Conservation (phyloP, 2,888 invertebrate species). For the Brachypterus glaber region DNA sequence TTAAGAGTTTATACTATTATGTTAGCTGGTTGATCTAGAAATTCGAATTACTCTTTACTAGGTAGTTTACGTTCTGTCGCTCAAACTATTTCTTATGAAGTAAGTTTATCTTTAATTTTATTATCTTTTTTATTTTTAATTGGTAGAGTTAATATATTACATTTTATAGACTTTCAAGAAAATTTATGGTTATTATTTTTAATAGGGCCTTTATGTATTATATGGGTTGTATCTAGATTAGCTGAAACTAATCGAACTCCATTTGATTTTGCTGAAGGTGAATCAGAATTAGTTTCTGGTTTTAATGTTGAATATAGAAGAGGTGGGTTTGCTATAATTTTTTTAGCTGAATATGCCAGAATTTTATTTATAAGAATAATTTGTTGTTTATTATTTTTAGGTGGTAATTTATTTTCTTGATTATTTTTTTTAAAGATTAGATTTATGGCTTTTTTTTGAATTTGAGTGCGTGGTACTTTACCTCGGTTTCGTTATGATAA, state of each 20-base stretch:
- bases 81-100: slow-evolving; percentile 71
- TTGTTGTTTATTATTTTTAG: slow-evolving; percentile 51
- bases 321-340: slow-evolving; percentile 62
- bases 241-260: slow-evolving; percentile 66
- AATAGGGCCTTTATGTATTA: slow-evolving; percentile 46
- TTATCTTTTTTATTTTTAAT: slow-evolving; percentile 50
- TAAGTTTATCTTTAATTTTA: slow-evolving; percentile 57
- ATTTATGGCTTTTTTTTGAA: slow-evolving; percentile 50
- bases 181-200: slow-evolving; percentile 48
- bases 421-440: slow-evolving; percentile 49
- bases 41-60: slow-evolving; percentile 63
- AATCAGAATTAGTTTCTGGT: slow-evolving; percentile 68
- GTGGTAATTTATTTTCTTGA: slow-evolving; percentile 41
- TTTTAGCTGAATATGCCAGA: slow-evolving; percentile 62
- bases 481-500: slow-evolving; percentile 70
- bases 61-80: slow-evolving; percentile 58
- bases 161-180: slow-evolving; percentile 44
- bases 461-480: slow-evolving; percentile 56
- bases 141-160: slow-evolving; percentile 46
- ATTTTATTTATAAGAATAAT: slow-evolving; percentile 56
- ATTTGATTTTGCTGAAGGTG: slow-evolving; percentile 72
- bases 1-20: slow-evolving; percentile 56
- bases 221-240: slow-evolving; percentile 51
- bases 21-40: slow-evolving; percentile 55
- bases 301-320: slow-evolving; percentile 71